Conservation (phyloP, 2,113 vertebrate species). For the Elaphurus davidianus region DNA sequence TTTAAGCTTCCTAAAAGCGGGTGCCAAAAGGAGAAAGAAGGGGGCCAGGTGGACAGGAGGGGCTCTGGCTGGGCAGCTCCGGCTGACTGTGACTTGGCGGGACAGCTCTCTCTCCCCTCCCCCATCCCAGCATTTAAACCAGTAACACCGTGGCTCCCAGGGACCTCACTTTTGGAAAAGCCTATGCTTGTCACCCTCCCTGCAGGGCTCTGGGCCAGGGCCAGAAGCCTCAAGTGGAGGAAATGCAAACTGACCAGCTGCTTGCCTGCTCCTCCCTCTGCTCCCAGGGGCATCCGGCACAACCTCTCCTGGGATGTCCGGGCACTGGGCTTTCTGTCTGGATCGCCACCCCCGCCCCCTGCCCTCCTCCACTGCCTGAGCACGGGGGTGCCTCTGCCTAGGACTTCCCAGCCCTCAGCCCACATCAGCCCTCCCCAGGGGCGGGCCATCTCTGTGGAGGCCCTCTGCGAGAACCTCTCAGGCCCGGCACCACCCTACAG, state of each 20-base stretch:
- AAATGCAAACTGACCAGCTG: constrained; percentile 2
- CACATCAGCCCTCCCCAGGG: constrained; percentile 72
- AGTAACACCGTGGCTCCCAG: background rate
- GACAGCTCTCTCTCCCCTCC: background rate
- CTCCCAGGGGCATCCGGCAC: constrained; percentile 88
- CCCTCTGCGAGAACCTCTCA: constrained; percentile 85
- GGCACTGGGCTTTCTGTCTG: constrained; percentile 84
- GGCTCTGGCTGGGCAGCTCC: background rate
- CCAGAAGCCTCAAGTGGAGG: background rate
- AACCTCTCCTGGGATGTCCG: constrained; percentile 91
- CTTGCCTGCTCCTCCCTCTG: constrained; percentile 35
- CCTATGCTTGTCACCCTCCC: background rate
- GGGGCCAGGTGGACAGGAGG: background rate
- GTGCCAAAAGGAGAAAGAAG: background rate
- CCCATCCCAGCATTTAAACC: background rate
- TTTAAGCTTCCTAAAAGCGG: constrained; percentile 18
- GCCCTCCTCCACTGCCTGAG: constrained; percentile 85
- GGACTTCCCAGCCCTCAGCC: constrained; percentile 53
- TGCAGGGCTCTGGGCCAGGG: constrained; percentile 26
- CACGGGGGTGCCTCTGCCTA: constrained; percentile 64
- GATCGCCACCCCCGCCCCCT: constrained; percentile 81
- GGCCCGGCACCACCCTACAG: constrained; percentile 83
- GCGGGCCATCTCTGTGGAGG: constrained; percentile 80
- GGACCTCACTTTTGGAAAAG: constrained; percentile 18
- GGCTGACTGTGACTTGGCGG: background rate